These are phyloP conservation scores for Centrocercus urophasianus DNA, from an alignment of 2,113 vertebrate genomes.

Conservation along the genomic window DNA sequence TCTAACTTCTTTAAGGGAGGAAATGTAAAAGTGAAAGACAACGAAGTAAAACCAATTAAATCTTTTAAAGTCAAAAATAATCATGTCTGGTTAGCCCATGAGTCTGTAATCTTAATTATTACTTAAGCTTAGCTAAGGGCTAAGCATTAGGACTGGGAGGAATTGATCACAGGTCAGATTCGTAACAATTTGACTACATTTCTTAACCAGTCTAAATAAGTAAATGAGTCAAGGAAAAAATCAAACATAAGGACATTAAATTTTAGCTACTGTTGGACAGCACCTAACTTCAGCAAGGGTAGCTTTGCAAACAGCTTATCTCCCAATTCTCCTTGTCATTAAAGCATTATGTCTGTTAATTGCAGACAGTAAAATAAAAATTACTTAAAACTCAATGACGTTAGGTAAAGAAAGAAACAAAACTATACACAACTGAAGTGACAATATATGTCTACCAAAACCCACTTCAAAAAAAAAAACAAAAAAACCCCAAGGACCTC, in stretches of 20 bases:
- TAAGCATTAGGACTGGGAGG: background rate
- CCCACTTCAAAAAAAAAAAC: accelerated
- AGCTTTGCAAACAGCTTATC: background rate
- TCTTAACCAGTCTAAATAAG: background rate
- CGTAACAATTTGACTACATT: background rate
- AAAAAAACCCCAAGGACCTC: accelerated
- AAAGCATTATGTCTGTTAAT: background rate
- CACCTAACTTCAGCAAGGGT: background rate
- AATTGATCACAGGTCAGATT: accelerated
- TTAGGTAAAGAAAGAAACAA: background rate
- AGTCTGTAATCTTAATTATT: background rate
- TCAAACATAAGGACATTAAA: background rate
- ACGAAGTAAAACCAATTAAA: background rate
- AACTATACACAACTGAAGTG: background rate
- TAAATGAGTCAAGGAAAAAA: background rate
- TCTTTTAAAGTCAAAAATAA: background rate
- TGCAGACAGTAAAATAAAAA: background rate
- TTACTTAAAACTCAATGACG: background rate
- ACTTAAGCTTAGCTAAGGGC: background rate
- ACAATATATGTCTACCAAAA: background rate
- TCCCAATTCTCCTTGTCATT: background rate
- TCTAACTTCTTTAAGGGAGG: background rate
- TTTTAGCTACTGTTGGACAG: background rate
- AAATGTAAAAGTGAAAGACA: background rate
- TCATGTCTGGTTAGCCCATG: background rate